phyloP scores from a whole-genome alignment of 2,113 vertebrate genomes.

The Oophaga pumilio region DNA sequence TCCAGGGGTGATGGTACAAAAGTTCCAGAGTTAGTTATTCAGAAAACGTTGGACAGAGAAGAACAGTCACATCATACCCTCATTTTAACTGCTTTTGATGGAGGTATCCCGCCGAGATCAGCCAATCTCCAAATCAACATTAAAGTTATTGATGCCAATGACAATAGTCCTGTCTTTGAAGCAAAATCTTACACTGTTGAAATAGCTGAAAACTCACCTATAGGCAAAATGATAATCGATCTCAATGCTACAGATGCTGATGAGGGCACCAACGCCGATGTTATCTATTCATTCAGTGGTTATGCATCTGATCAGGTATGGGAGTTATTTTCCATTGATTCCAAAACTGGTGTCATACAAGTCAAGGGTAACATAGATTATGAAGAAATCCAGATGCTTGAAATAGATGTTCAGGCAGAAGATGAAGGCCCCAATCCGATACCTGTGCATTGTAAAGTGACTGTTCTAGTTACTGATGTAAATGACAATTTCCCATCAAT shows the following conservation, averaged over 20 bases:
- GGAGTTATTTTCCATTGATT: slow-evolving; percentile 95
- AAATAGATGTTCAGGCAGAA: slow-evolving; percentile 95
- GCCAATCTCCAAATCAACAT: slow-evolving; percentile 95
- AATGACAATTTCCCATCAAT: slow-evolving; percentile 97
- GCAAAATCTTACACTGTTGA: slow-evolving; percentile 92
- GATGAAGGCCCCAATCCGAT: slow-evolving; percentile 97
- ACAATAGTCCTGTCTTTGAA: slow-evolving; percentile 96
- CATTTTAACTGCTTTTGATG: slow-evolving; percentile 91
- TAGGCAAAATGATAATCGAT: slow-evolving; percentile 88
- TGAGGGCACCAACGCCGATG: slow-evolving; percentile 93
- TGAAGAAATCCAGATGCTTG: slow-evolving; percentile 91
- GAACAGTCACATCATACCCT: slow-evolving; percentile 94
- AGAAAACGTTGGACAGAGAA: slow-evolving; percentile 91
- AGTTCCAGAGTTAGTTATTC: slow-evolving; percentile 95
- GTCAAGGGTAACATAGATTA: slow-evolving; percentile 97
- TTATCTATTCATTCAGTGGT: slow-evolving; percentile 94
- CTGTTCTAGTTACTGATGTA: slow-evolving; percentile 90
- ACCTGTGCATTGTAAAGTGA: slow-evolving; percentile 97
- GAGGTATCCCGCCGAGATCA: slow-evolving; percentile 89
- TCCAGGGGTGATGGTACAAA: slow-evolving; percentile 95
- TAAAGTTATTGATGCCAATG: slow-evolving; percentile 97
- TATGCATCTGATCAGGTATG: slow-evolving; percentile 92
- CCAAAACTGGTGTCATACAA: slow-evolving; percentile 91
- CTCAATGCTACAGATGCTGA: slow-evolving; percentile 96
- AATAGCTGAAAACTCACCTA: slow-evolving; percentile 89